Evolutionary conservation across 2,797 vertebrate species (phyloP), one percentile per base, ranked within the genome.

Genomic region (Fistularia tabacaria): DNA sequence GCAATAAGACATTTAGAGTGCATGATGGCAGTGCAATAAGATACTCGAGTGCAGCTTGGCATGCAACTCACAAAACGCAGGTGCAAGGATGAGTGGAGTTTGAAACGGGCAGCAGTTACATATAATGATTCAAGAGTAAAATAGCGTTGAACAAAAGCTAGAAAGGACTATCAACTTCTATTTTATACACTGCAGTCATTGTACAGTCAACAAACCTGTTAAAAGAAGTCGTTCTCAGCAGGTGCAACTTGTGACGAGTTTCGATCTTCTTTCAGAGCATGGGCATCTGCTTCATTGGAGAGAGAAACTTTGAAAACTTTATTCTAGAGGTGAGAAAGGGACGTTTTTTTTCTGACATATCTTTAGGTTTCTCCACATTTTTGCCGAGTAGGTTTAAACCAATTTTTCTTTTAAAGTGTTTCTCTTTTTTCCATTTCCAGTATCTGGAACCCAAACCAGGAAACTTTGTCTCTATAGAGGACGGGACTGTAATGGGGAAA

Each of bases 281-380:
- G 94, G 96, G 96, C 10, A 92, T 99, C 74, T 99, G 97, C 77
- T 99, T 99, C 54, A 92, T 99, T 49, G 97, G 97, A 10, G 85
- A 96, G 74, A 93, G 97, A 53, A 89, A 96, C 63, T 97, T 99
- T 47, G 94, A 97, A 75, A 88, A 90, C 1, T 99, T 99, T 77
- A 93, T 99, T 57, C 89, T 98, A 37, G 92, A 98, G 92, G 97
- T 96, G 69, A 84, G 85, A 25, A 25, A 25, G 25, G 25, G 5
- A 25, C 2, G 25, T 25, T 25, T 25, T 25, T 25, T 25, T 25
- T 5, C 25, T 3, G 25, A n/a, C 25, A 25, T 25, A 25, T 25
- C 25, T 25, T 25, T 2, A 25, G 25, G 25, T 25, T 25, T 25
- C 2, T 25, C 25, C 25, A 25, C 5, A 5, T 25, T 25, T 25